These are phyloP conservation scores for Nannoperca australis DNA, from an alignment of 2,797 vertebrate species.

Conservation along the genomic window DNA sequence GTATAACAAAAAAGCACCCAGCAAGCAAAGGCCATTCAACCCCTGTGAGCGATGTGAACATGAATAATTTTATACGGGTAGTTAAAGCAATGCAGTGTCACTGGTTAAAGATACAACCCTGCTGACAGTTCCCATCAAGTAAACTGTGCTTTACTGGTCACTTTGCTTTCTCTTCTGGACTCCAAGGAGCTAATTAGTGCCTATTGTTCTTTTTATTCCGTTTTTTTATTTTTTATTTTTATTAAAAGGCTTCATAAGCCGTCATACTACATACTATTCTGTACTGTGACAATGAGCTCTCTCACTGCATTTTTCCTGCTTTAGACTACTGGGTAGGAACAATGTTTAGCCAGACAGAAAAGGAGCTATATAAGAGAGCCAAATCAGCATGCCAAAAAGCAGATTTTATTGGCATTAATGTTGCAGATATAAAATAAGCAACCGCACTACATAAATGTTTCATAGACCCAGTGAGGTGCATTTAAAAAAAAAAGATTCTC, in stretches of 20 bases:
- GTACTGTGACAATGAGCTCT: conserved; percentile 9
- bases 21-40: conserved; percentile 32
- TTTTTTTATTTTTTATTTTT: not conserved
- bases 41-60: conserved; percentile 31
- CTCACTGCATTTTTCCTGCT: conserved; percentile 1
- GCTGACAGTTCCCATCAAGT: conserved; percentile 49
- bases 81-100: conserved; percentile 45
- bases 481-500: too few relatives aligned
- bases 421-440: not conserved
- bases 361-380: not conserved
- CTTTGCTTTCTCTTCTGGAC: conserved; percentile 43
- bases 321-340: conserved; percentile 11
- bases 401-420: conserved; percentile 8
- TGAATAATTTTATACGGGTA: conserved; percentile 54
- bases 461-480: not conserved
- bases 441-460: not conserved
- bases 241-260: conserved; percentile 17
- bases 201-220: conserved; percentile 29
- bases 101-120: conserved; percentile 35
- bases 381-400: conserved; percentile 6
- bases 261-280: conserved; percentile 26
- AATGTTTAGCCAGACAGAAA: not conserved
- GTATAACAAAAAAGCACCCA: conserved; percentile 23
- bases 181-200: conserved; percentile 59
- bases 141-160: conserved; percentile 17